Evolutionary conservation across 2,113 vertebrate genomes (phyloP).

Genomic region (Holacanthus passer): DNA sequence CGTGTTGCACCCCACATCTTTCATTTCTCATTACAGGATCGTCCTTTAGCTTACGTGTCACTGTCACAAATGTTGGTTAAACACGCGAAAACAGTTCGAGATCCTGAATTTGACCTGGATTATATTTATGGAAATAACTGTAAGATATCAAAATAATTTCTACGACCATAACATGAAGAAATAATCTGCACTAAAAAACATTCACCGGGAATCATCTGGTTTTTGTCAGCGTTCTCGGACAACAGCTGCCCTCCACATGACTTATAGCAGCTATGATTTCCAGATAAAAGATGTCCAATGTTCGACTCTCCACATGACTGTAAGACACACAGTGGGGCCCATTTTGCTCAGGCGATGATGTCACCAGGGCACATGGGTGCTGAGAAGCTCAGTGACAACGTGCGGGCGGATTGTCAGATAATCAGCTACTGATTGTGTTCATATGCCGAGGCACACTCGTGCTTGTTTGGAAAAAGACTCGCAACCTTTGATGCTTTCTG

Average conservation of each 20-base stretch:
- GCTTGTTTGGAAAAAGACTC: background rate
- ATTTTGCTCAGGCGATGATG: constrained; percentile 36
- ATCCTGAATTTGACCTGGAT: constrained; percentile 3
- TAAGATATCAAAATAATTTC: constrained; percentile 16
- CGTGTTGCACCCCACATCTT: background rate
- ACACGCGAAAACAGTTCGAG: background rate
- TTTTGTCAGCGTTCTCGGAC: constrained; percentile 21
- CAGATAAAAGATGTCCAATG: constrained; percentile 23
- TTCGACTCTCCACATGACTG: constrained; percentile 32
- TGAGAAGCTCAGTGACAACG: background rate
- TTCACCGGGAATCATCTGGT: constrained; percentile 49
- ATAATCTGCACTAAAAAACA: background rate
- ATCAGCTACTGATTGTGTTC: background rate
- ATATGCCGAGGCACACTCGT: background rate
- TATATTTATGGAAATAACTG: constrained; percentile 12
- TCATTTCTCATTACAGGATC: background rate
- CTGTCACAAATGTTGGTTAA: background rate
- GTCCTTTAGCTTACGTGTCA: background rate
- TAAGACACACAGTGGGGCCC: background rate
- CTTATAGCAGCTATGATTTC: constrained; percentile 8
- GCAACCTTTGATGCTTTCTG: background rate
- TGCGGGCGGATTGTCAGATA: background rate
- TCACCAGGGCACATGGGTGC: background rate
- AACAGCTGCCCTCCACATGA: constrained; percentile 63
- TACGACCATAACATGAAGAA: background rate